Evolutionary conservation across 30 jellyfish, hydroid and myxozoan species (phyloP), one percentile per base, ranked within the genome.

Genomic region (Catostylus mosaicus): DNA sequence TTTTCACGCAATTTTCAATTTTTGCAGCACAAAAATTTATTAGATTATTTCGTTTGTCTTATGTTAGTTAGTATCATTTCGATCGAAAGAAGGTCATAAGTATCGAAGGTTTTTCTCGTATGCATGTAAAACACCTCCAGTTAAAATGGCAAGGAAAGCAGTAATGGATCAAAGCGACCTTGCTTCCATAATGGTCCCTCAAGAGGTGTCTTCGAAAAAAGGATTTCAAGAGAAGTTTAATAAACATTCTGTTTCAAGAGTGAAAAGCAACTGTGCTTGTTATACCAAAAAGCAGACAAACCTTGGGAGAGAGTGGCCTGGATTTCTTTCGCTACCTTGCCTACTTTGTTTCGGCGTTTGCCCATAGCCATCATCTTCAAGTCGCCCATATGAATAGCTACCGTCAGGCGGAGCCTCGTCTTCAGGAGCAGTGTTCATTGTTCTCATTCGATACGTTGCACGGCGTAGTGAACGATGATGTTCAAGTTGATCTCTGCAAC

Each of bases 361-460:
- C n/a, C 63, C 56, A 40, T 73, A 75, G n/a, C 52, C 50, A 19
- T 84, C 95, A 9, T 84, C 95, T 8, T 84, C 95, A 1, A 84
- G 79, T 22, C 83, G 74, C 10, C 88, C 95, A 38, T 84, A 84
- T 16, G 95, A 34, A 61, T 72, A 84, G 52, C 81, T 61, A 30
- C 89, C 95, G 64, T 73, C 66, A 27, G 35, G 52, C 23, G 95
- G 82, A 20, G 76, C 84, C 3, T 74, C 95, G 32, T 73, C 86
- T 12, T n/a, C 67, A 2, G 84, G 67, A 18, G 30, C 72, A 32
- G 43, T 71, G 48, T 84, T 84, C 95, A 84, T 84, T 24, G 37
- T 75, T 38, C 95, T 88, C 88, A 84, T 65, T 57, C 95, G 86
- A 89, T 84, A 84, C 8, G 95, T 84, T 18, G 95, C 95, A 10